Evolutionary conservation across 1,140 invertebrate species (phyloP), one percentile per base, ranked within the genome.

Genomic region (Hirudo medicinalis): DNA sequence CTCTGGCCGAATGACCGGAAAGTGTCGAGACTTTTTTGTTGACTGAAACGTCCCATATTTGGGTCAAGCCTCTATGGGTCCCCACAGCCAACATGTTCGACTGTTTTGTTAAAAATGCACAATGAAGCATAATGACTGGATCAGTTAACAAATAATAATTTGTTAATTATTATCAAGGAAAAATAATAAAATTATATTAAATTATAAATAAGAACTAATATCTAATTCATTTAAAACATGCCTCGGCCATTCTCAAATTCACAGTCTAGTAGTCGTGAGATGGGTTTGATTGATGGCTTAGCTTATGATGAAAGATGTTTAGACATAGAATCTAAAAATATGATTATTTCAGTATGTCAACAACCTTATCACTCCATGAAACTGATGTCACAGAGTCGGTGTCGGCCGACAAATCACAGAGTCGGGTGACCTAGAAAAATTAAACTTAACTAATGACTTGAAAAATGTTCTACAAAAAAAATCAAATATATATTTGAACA

Each of bases 371-470:
- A 78, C 94, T 94, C 97, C 97, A 99, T 19, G 96, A 92, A 17
- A 99, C 97, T 0, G 95, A 98, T 0, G 96, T 99, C 3, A 99
- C 94, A 22, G 91, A 89, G 81, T 99, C 97, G 13, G 88, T 88
- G 81, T 97, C 94, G 67, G 87, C 86, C 9, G 91, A 90, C 29
- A 99, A 83, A 84, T 99, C 97, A 84, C 97, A 99, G 13, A 99
- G 82, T 78, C 94, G 86, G 11, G 94, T 97, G 29, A 97, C 92
- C 82, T 82, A 74, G 13, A 5, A 49, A 49, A 49, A 49, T 49
- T 49, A 49, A 49, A 15, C 9, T 49, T 49, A 0, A 13, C 11
- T 13, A 49, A 17, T 17, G 0, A 17, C 15, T 49, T 1, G 9
- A 49, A 49, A 49, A 49, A 8, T 17, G 43, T 36, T 36, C 32